Conservation (phyloP, 2,113 vertebrate genomes). For the Mohoua ochrocephala region DNA sequence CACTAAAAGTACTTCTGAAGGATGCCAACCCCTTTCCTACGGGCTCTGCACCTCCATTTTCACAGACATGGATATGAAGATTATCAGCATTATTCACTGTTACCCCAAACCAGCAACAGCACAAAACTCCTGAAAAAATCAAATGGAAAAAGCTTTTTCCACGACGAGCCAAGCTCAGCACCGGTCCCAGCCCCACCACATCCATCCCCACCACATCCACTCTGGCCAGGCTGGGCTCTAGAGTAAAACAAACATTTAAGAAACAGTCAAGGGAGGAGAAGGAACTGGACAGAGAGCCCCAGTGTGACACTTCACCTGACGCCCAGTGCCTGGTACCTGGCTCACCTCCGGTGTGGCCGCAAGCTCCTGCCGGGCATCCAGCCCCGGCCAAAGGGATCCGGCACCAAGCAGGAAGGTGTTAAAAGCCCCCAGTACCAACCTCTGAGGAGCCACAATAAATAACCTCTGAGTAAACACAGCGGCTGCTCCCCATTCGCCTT, state of each 20-base stretch:
- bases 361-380: neutral
- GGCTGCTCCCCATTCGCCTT: constrained; percentile 18
- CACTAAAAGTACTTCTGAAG: neutral
- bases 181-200: neutral
- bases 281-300: neutral
- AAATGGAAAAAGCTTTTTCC: neutral
- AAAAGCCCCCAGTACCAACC: neutral
- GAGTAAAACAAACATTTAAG: neutral
- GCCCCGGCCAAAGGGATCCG: neutral
- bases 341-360: neutral
- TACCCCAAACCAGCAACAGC: neutral
- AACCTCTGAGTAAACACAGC: neutral
- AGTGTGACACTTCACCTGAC: fast-evolving
- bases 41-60: neutral
- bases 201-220: neutral
- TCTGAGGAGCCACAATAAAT: neutral
- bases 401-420: neutral
- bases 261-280: neutral
- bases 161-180: neutral
- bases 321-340: neutral
- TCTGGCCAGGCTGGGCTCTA: neutral
- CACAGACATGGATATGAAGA: neutral
- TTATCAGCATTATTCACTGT: neutral
- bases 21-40: fast-evolving
- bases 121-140: neutral